phyloP scores from a whole-genome alignment of 2,113 vertebrate genomes.

The Anarhynchus alexandrinus region DNA sequence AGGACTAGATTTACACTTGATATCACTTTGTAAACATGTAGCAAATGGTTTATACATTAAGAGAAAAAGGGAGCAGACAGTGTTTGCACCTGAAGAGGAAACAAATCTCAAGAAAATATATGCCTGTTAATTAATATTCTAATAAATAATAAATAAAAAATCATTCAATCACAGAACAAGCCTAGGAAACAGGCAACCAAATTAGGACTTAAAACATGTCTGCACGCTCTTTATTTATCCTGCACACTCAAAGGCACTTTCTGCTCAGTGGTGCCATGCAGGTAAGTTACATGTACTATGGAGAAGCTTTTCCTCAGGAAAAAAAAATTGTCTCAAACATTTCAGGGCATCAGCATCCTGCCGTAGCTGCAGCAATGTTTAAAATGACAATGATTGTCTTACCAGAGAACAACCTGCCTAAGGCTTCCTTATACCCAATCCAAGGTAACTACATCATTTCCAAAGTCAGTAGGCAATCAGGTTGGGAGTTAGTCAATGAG shows the following conservation, averaged over 20 bases:
- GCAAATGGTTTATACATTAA: constrained; percentile 49
- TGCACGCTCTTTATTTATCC: background rate
- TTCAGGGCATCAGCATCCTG: background rate
- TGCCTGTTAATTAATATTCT: constrained; percentile 7
- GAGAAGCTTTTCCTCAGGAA: background rate
- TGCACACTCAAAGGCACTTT: background rate
- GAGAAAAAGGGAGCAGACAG: constrained; percentile 17
- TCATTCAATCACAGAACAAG: background rate
- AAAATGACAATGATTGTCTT: background rate
- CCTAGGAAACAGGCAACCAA: background rate
- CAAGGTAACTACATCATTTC: background rate
- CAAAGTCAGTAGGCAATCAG: background rate
- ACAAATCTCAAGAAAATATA: background rate
- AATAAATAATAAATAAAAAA: constrained; percentile 36
- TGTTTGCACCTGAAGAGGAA: constrained; percentile 21
- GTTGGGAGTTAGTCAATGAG: background rate
- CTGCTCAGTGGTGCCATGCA: background rate
- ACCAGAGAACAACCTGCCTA: background rate
- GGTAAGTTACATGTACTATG: background rate
- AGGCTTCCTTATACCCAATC: background rate
- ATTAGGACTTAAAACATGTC: constrained; percentile 17
- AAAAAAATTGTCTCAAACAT: background rate
- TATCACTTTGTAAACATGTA: constrained; percentile 53
- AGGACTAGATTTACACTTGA: constrained; percentile 57
- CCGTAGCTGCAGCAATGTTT: background rate